Evolutionary conservation across 1,140 invertebrate genomes (phyloP).

Genomic region (Apis florea): DNA sequence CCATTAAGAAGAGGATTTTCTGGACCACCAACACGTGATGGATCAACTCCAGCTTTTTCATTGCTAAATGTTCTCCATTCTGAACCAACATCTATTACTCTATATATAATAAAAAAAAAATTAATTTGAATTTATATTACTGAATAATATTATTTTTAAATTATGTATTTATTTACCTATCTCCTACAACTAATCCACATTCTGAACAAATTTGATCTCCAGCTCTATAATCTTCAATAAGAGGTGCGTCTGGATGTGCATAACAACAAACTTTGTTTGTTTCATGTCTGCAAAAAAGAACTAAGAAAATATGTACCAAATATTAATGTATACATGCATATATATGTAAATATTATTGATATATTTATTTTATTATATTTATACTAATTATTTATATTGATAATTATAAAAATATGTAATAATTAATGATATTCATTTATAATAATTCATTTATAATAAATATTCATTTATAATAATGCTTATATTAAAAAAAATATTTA

Average conservation of each 20-base stretch:
- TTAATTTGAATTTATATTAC: not conserved
- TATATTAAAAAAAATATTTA: not conserved
- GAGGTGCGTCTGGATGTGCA: constrained; percentile 95
- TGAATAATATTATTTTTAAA: constrained; percentile 5
- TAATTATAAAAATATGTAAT: no score
- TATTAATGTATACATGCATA: constrained; percentile 26
- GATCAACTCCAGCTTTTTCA: constrained; percentile 97
- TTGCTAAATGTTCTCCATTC: constrained; percentile 99
- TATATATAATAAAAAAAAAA: constrained; percentile 71
- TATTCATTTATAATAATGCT: no score
- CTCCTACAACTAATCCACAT: constrained; percentile 99
- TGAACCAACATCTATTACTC: constrained; percentile 99
- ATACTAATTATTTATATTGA: no score
- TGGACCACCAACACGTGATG: constrained; percentile 98
- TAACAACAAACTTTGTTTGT: constrained; percentile 92
- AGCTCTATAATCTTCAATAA: constrained; percentile 99
- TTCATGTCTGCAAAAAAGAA: constrained; percentile 82
- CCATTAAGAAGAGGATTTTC: constrained; percentile 98
- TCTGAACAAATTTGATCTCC: constrained; percentile 99
- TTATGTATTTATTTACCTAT: constrained; percentile 85
- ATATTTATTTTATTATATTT: not conserved
- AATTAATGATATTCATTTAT: not conserved
- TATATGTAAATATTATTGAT: not conserved
- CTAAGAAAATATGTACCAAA: constrained; percentile 44
- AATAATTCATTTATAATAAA: not conserved